Evolutionary conservation across 2,797 vertebrate species (phyloP), one percentile per base, ranked within the genome.

Genomic region (Anguilla obscura): DNA sequence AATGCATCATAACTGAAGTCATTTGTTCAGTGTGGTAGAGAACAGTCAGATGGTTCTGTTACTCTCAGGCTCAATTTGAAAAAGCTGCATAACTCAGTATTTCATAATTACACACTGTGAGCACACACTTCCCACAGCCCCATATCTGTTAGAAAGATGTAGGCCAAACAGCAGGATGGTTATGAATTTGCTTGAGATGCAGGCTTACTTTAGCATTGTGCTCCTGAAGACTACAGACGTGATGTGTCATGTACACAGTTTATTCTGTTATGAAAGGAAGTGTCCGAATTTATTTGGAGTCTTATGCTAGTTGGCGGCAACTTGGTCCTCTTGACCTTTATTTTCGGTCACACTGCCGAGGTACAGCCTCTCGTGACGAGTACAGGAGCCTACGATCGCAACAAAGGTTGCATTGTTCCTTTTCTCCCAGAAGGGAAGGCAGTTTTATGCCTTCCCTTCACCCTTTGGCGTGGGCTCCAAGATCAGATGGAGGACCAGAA

Each of bases 341-440:
- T 2, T 24, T 82, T 82, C 8, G 1, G 40, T 82, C 79, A 50
- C 18, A 50, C 18, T 10, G 33, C 45, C 2, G 40, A 82, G 21
- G 40, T 7, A n/a, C 45, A 50, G 79, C 18, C 79, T 82, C 24
- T 82, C 21, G 45, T 82, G 79, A 50, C 40, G 9, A 50, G 5
- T 45, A 50, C 45, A 48, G 50, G 18, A 7, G 7, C 36, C 76
- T 80, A 14, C 5, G 40, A 30, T 27, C 58, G 24, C 30, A n/a
- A 63, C 60, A 85, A 60, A 63, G 84, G 30, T n/a, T 10, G 36
- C n/a, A 9, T 54, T 84, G 83, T 84, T 84, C 24, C 14, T 84
- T 45, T 56, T 18, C n/a, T 83, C 12, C 83, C 50, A 52, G 21
- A 56, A 56, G 45, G 9, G 48, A 56, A n/a, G 48, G 52, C 48